A percentile compares a stretch with the other conserved stretches of the same genome.
Conservation (phyloP, 2,888 invertebrate species). For the Chouioia cunea region DNA sequence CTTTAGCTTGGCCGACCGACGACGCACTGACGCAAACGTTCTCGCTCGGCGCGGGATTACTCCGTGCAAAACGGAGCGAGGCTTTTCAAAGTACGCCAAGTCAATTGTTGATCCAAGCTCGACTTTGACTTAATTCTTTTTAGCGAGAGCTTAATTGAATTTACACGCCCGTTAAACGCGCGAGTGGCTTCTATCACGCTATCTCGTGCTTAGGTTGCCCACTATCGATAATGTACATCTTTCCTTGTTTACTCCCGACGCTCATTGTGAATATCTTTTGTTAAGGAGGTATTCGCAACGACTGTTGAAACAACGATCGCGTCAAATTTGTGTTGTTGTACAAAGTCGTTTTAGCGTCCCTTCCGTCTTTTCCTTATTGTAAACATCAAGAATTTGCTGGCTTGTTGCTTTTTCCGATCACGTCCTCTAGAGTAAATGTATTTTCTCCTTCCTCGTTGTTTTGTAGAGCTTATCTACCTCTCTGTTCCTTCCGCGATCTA, state of each 20-base stretch:
- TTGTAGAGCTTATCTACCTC: background rate
- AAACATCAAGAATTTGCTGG: constrained; percentile 6
- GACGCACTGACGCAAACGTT: background rate
- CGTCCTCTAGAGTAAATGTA: constrained; percentile 11
- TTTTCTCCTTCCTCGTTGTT: background rate
- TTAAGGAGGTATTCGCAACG: too few species aligned
- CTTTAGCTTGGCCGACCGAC: background rate
- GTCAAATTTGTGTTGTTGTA: too few species aligned
- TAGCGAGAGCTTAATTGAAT: too few species aligned
- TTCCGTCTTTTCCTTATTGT: background rate
- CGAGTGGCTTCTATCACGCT: too few species aligned
- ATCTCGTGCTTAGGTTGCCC: too few species aligned
- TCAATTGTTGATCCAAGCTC: constrained; percentile 23
- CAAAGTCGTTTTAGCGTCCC: too few species aligned
- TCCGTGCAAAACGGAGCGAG: background rate
- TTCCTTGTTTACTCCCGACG: too few species aligned
- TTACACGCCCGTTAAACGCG: too few species aligned
- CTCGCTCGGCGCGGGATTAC: constrained; percentile 9
- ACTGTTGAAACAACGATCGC: too few species aligned
- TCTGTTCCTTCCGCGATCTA: background rate
- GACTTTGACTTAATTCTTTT: too few species aligned
- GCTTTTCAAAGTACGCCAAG: constrained; percentile 13
- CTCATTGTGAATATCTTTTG: too few species aligned
- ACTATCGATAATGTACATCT: too few species aligned
- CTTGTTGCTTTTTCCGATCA: constrained; percentile 15